phyloP scores from a whole-genome alignment of 2,797 vertebrate genomes.

The Malurus splendens region DNA sequence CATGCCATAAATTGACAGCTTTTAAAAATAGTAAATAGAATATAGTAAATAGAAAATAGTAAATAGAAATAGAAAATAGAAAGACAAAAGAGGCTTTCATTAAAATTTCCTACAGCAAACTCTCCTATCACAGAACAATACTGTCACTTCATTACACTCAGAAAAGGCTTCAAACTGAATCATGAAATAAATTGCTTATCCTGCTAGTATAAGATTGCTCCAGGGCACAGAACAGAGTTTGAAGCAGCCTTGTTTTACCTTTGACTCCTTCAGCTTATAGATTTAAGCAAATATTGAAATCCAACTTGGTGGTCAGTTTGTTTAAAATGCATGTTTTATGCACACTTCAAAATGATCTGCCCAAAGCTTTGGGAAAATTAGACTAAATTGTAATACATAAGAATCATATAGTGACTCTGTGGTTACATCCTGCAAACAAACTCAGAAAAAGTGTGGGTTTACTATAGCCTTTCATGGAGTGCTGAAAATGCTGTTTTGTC shows the following conservation, averaged over 20 bases:
- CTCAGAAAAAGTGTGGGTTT: background rate
- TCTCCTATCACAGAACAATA: background rate
- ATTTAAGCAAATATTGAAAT: background rate
- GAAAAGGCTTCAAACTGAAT: slow-evolving; percentile 13
- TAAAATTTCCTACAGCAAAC: background rate
- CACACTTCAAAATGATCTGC: background rate
- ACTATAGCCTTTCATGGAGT: background rate
- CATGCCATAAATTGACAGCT: background rate
- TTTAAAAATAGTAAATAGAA: background rate
- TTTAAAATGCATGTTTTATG: background rate
- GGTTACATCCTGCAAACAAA: background rate
- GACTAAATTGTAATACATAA: background rate
- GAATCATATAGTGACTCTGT: background rate
- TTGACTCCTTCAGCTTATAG: background rate
- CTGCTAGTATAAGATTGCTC: background rate
- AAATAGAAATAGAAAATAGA: background rate
- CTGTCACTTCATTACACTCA: background rate
- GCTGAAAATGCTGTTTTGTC: background rate
- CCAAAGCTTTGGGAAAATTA: background rate
- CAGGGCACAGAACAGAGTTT: background rate
- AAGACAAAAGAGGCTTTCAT: background rate
- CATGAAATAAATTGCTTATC: background rate
- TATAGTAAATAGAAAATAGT: no score
- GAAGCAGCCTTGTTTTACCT: background rate
- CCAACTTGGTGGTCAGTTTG: background rate